Conservation (phyloP, 2,797 vertebrate species). For the Notamacropus eugenii region DNA sequence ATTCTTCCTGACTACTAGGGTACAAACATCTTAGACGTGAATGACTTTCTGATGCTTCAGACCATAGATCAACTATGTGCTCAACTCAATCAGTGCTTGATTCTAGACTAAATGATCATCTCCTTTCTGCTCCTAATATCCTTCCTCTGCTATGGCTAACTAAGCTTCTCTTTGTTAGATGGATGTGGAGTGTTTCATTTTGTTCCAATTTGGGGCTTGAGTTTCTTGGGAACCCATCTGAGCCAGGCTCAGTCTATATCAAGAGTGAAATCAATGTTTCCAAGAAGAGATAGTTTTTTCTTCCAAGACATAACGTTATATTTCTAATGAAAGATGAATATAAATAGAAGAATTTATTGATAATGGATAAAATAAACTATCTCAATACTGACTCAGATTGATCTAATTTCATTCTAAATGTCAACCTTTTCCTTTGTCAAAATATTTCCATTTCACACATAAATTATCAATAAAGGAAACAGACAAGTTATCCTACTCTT, state of each 20-base stretch:
- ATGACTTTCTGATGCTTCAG: not conserved
- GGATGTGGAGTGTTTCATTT: not conserved
- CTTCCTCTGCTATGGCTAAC: not conserved
- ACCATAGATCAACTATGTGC: not conserved
- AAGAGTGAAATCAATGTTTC: not conserved
- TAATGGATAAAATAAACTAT: not conserved
- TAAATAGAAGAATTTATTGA: not conserved
- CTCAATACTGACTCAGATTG: not conserved
- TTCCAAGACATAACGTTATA: not conserved
- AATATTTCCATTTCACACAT: not conserved
- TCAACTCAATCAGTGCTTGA: not conserved
- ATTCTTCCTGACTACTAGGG: not conserved
- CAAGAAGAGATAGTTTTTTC: not conserved
- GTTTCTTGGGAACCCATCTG: not conserved
- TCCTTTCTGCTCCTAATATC: not conserved
- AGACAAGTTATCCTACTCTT: not conserved
- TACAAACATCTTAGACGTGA: not conserved
- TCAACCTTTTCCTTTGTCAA: not conserved
- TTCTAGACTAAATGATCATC: not conserved
- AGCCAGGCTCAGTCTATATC: not conserved
- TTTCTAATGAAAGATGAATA: not conserved
- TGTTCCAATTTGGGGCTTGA: not conserved
- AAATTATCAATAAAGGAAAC: not conserved
- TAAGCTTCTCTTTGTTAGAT: not conserved
- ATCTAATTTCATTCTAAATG: not conserved